A percentile compares a stretch with the other conserved stretches of the same genome.
Evolutionary conservation across 2,797 vertebrate species (phyloP).

Genomic region (Corythornis leucogaster): DNA sequence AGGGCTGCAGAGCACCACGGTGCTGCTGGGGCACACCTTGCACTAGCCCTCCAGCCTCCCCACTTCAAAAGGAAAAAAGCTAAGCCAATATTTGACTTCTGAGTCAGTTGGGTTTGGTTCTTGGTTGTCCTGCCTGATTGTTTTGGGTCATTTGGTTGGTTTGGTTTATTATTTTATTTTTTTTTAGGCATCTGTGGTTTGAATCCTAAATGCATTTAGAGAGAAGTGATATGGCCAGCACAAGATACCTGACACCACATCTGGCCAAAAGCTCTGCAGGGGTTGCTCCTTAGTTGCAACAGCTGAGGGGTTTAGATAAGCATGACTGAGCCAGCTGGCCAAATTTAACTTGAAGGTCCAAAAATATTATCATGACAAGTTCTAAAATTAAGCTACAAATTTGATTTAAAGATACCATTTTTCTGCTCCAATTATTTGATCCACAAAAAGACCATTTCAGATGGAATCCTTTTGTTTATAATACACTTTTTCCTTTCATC

Average conservation of each 20-base stretch:
- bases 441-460: neutral
- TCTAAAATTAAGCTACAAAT: neutral
- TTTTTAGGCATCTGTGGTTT: neutral
- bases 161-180: too few species aligned
- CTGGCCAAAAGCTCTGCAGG: neutral
- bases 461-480: too few species aligned
- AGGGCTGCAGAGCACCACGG: too few species aligned
- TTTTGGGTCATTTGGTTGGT: too few species aligned
- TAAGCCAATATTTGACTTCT: neutral
- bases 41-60: neutral
- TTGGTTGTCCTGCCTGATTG: neutral
- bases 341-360: neutral
- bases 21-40: too few species aligned
- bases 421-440: neutral
- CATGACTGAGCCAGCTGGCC: neutral
- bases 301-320: neutral
- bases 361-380: neutral
- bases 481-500: neutral
- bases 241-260: neutral
- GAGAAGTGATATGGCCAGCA: neutral
- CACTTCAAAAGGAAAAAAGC: neutral
- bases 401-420: neutral
- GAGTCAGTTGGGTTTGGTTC: fast-evolving
- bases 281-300: neutral
- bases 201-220: neutral